phyloP scores from a whole-genome alignment of 2,113 vertebrate species.

The Pelusios castaneus region DNA sequence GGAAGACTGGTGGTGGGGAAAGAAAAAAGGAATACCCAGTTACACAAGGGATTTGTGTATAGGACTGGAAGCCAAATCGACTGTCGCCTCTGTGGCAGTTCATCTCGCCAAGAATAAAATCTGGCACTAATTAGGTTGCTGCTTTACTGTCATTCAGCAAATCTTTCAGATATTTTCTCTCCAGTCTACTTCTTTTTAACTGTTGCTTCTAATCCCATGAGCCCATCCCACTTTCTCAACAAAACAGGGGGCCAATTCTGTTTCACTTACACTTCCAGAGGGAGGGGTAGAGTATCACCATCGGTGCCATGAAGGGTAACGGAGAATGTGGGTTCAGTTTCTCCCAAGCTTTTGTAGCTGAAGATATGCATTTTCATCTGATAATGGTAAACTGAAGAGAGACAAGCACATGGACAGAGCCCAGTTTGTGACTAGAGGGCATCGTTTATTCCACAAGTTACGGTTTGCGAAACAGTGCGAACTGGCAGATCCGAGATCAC shows the following conservation, averaged over 20 bases:
- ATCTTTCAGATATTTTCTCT: neutral
- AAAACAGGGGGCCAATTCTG: neutral
- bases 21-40: neutral
- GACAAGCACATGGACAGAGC: neutral
- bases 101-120: neutral
- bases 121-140: neutral
- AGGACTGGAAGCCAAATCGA: neutral
- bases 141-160: neutral
- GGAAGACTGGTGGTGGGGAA: neutral
- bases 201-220: neutral
- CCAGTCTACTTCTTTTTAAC: neutral
- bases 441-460: accelerated
- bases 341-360: conserved; percentile 80
- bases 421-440: neutral
- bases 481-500: neutral
- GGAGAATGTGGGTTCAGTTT: conserved; percentile 84
- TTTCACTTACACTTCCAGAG: conserved; percentile 88
- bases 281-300: conserved; percentile 79
- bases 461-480: accelerated
- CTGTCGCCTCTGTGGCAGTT: neutral
- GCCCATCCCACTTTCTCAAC: neutral
- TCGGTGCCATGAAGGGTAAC: conserved; percentile 86
- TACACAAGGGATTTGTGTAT: neutral
- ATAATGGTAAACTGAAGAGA: conserved; percentile 90
- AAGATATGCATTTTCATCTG: conserved; percentile 98